Conservation (phyloP, 2,888 invertebrate species). For the Apocheima hispidaria region DNA sequence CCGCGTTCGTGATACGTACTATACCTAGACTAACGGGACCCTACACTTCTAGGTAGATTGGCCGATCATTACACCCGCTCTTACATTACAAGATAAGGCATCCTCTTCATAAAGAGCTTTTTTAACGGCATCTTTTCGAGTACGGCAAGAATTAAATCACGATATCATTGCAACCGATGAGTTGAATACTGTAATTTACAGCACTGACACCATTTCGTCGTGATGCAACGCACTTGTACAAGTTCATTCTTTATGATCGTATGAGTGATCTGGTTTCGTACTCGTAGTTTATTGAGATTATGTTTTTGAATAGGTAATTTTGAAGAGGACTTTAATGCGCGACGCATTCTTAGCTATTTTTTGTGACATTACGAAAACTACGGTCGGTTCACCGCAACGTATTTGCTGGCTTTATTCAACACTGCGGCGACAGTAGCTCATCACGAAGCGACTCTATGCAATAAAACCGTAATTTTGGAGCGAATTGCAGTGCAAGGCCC, state of each 20-base stretch:
- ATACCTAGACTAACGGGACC: slow-evolving; percentile 81
- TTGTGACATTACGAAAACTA: slow-evolving; percentile 52
- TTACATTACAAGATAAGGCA: slow-evolving; percentile 44
- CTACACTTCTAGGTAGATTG: slow-evolving; percentile 68
- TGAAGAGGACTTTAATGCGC: slow-evolving; percentile 7
- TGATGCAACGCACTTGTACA: slow-evolving; percentile 37
- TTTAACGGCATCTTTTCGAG: slow-evolving; percentile 42
- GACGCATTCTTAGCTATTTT: slow-evolving; percentile 28
- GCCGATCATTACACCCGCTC: slow-evolving; percentile 64
- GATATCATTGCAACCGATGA: slow-evolving; percentile 45
- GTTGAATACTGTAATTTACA: slow-evolving; percentile 44
- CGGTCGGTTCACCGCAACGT: slow-evolving; percentile 51
- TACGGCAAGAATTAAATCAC: slow-evolving; percentile 38
- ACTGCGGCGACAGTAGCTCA: slow-evolving; percentile 61
- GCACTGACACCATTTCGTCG: slow-evolving; percentile 40
- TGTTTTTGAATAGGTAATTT: background rate
- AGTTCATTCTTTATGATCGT: slow-evolving; percentile 16
- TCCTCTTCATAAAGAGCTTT: slow-evolving; percentile 41
- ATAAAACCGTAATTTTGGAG: slow-evolving; percentile 60
- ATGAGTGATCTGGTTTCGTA: slow-evolving; percentile 10
- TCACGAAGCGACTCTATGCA: slow-evolving; percentile 58
- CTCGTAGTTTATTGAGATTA: slow-evolving; percentile 3
- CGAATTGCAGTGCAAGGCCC: slow-evolving; percentile 49
- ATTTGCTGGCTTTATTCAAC: slow-evolving; percentile 56
- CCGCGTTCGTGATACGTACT: slow-evolving; percentile 77